These are phyloP conservation scores for Sinotaia quadrata DNA, from an alignment of 2,888 invertebrate species.

Conservation along the genomic window DNA sequence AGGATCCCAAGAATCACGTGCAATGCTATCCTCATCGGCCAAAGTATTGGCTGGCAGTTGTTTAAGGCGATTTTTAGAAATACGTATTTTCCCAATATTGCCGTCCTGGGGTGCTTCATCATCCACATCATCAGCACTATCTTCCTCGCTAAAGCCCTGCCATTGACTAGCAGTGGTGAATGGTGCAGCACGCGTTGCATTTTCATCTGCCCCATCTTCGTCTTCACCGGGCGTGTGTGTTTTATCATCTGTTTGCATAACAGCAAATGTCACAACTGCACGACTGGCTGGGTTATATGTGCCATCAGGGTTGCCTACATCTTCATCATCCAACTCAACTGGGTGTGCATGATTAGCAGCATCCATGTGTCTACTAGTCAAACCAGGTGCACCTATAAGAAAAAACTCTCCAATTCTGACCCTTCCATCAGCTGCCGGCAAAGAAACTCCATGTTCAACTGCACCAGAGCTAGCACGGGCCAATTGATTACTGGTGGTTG, in stretches of 20 bases:
- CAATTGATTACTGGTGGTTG: neutral
- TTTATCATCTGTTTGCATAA: slow-evolving; percentile 63
- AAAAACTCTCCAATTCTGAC: neutral
- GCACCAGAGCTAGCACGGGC: neutral
- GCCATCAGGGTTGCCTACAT: slow-evolving; percentile 11
- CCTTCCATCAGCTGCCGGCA: neutral
- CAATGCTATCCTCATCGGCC: slow-evolving; percentile 61
- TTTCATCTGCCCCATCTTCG: slow-evolving; percentile 67
- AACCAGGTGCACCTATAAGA: neutral
- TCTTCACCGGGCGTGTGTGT: slow-evolving; percentile 63
- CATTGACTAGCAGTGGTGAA: slow-evolving; percentile 92
- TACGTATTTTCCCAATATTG: slow-evolving; percentile 37
- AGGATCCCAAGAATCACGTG: slow-evolving; percentile 56
- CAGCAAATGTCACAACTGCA: slow-evolving; percentile 60
- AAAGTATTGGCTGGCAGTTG: slow-evolving; percentile 53
- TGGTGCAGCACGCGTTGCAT: slow-evolving; percentile 71
- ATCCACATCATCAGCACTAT: slow-evolving; percentile 38
- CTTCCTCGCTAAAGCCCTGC: slow-evolving; percentile 83
- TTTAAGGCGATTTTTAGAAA: slow-evolving; percentile 48
- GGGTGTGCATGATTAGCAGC: too few species aligned
- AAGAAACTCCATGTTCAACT: neutral
- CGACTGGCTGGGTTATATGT: slow-evolving; percentile 44
- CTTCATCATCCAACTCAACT: slow-evolving; percentile 1
- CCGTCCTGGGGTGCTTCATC: slow-evolving; percentile 51
- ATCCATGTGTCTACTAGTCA: neutral